Evolutionary conservation across 1,140 invertebrate genomes (phyloP).

Genomic region (Drosophila miranda): DNA sequence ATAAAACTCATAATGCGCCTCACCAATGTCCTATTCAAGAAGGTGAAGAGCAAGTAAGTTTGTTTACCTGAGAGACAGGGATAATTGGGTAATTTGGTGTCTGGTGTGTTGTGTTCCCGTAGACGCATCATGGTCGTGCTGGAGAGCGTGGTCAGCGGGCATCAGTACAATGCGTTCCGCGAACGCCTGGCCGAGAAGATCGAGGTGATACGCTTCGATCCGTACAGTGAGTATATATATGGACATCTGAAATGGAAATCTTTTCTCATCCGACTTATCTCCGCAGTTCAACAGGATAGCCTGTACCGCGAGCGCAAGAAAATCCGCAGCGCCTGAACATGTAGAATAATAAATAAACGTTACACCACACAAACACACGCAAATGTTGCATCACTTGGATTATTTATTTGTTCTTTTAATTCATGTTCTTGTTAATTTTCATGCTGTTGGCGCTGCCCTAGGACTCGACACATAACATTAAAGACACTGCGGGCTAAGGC

Average conservation of each 20-base stretch:
- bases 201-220: conserved; percentile 89
- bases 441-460: too few relatives aligned
- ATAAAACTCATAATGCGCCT: conserved; percentile 39
- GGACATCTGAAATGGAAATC: neutral
- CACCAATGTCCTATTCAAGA: conserved; percentile 66
- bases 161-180: conserved; percentile 86
- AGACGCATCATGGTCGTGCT: conserved; percentile 89
- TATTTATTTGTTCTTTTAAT: too few relatives aligned
- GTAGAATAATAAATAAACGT: too few relatives aligned
- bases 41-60: conserved; percentile 76
- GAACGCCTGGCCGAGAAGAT: conserved; percentile 90
- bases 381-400: too few relatives aligned
- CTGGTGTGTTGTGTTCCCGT: neutral
- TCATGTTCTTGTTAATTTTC: too few relatives aligned
- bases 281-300: conserved; percentile 85
- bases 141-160: conserved; percentile 90
- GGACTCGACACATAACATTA: too few relatives aligned
- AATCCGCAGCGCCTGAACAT: conserved; percentile 84
- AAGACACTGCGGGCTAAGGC: too few relatives aligned
- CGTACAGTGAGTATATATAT: conserved; percentile 86
- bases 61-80: neutral
- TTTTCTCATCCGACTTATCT: neutral
- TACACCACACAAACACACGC: too few relatives aligned
- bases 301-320: conserved; percentile 87
- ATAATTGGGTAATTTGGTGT: conserved; percentile 52